Percentiles rank a stretch among this genome's conserved stretches.
Conservation (phyloP, 2,797 vertebrate species). For the Hipposideros larvatus region DNA sequence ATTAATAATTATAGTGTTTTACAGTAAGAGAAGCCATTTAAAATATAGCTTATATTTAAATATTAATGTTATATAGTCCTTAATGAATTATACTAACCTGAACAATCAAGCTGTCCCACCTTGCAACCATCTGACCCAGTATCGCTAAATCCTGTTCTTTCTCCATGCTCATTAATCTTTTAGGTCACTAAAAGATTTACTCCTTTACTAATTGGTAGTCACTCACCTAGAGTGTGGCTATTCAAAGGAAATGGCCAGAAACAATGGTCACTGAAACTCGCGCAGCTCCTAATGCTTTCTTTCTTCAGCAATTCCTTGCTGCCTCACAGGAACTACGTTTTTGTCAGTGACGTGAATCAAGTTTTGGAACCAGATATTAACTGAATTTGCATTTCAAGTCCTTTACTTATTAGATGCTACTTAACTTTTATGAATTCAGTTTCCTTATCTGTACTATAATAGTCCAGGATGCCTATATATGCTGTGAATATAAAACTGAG, state of each 20-base stretch:
- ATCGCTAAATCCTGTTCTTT: neutral
- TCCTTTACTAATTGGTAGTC: neutral
- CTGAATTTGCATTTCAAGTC: constrained; percentile 7
- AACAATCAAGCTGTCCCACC: neutral
- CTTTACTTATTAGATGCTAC: neutral
- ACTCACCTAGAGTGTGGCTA: neutral
- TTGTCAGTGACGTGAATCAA: neutral
- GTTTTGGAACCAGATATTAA: constrained; percentile 17
- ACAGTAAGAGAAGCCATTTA: constrained; percentile 56
- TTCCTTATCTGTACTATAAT: neutral
- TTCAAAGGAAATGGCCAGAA: constrained; percentile 21
- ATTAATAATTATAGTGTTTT: constrained; percentile 58
- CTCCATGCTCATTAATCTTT: neutral
- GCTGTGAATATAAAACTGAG: neutral
- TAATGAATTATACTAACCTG: constrained; percentile 70
- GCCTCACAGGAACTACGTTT: neutral
- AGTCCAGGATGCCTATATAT: neutral
- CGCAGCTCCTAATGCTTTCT: neutral
- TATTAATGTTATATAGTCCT: constrained; percentile 63
- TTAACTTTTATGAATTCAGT: neutral
- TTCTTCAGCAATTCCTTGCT: neutral
- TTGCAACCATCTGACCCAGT: neutral
- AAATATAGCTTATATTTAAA: constrained; percentile 60
- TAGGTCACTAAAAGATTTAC: neutral
- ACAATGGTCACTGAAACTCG: neutral